Percentiles rank a stretch among this genome's conserved stretches.
Evolutionary conservation across 2,888 invertebrate genomes (phyloP).

Genomic region (Cinara cedri): DNA sequence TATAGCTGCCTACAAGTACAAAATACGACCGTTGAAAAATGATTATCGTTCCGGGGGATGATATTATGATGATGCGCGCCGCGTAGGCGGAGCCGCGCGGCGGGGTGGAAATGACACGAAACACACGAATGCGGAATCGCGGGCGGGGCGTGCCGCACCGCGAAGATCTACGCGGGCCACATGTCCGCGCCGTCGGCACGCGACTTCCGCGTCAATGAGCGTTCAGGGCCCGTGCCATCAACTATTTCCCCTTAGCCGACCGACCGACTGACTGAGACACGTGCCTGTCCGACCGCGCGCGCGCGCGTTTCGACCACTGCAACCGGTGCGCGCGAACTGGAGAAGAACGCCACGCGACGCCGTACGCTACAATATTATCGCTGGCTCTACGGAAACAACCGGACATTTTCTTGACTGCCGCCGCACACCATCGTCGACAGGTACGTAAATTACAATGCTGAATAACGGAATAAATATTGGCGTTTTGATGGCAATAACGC

Average conservation of each 20-base stretch:
- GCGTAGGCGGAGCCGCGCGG: neutral
- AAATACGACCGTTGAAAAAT: slow-evolving; percentile 12
- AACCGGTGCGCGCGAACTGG: neutral
- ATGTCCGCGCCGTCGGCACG: slow-evolving; percentile 26
- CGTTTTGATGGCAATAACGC: no score
- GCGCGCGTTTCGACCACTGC: neutral
- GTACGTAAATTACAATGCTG: no score
- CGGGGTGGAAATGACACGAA: neutral
- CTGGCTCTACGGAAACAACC: no score
- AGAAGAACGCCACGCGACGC: no score
- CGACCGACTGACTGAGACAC: neutral
- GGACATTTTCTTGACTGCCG: no score
- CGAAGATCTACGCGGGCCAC: neutral
- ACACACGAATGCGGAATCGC: slow-evolving; percentile 6
- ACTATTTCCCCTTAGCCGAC: neutral
- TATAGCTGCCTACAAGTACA: neutral
- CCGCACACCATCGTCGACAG: no score
- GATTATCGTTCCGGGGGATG: slow-evolving; percentile 27
- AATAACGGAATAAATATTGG: no score
- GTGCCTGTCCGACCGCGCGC: neutral
- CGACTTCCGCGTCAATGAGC: slow-evolving; percentile 37
- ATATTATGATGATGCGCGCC: neutral
- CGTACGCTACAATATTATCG: no score
- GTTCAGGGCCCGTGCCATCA: slow-evolving; percentile 44
- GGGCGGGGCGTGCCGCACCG: neutral